Base-by-base conservation (phyloP, 2,797 vertebrate genomes). In the Silurus aristotelis region DNA sequence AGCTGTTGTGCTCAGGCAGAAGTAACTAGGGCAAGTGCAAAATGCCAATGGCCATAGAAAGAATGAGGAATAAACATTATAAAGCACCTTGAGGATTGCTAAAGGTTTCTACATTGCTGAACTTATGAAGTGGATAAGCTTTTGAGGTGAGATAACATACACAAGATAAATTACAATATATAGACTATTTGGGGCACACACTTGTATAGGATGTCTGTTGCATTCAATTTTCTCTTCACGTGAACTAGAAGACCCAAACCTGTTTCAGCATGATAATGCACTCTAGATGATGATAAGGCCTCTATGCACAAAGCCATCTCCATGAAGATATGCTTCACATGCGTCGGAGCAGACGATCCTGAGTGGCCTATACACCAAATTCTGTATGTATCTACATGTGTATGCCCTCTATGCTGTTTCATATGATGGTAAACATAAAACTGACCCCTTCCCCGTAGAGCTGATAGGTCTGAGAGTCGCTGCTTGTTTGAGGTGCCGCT, bases 381-480 rank as follows among this genome's bases (percentile, higher is more conserved):
- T 14, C 2, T 12, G 12, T 73, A 4, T 73, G 48, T 14, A n/a
- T 48, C 43, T 25, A 52, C 46, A 52, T 14, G 22, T 72, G 17
- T 20, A 43, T 43, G 48, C 1, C 20, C 3, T 48, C 19, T 48
- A n/a, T n/a, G 38, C 9, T 48, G 71, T 12, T 72, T 19, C 46
- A 72, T 72, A 52, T 48, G 46, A 43, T 22, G 22, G 22, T 73
- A n/a, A 73, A 52, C n/a, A 9, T 15, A 9, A 68, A 63, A 95
- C 93, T 93, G 87, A 95, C 94, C 92, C 90, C 91, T 86, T 94
- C 93, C 0, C 92, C 87, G 89, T 93, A 93, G 88, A 97, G 95
- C 94, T 95, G 95, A 92, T 93, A 95, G 84, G 92, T 92, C 89
- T 96, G 92, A 15, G 94, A 94, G 58, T 94, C 93, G 75, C 93